phyloP scores from a whole-genome alignment of 2,888 invertebrate genomes.

The Pterostichus niger region DNA sequence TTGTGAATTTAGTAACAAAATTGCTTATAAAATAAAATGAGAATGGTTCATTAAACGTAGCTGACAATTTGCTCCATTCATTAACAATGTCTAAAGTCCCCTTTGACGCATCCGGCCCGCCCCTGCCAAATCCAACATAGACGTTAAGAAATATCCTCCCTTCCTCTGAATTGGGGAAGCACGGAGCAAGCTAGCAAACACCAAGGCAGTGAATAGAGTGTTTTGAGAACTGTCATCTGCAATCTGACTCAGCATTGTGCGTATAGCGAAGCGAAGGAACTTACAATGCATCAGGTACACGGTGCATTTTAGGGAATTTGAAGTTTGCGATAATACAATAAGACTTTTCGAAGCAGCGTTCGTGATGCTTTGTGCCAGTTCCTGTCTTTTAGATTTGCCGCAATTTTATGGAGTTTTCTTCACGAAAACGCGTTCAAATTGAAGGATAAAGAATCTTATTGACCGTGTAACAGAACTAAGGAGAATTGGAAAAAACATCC shows the following conservation, averaged over 20 bases:
- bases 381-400: constrained; percentile 7
- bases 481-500: not conserved
- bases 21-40: too few relatives aligned
- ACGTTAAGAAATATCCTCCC: constrained; percentile 27
- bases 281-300: not conserved
- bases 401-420: constrained; percentile 7
- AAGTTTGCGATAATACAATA: not conserved
- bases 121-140: constrained; percentile 17
- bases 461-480: not conserved
- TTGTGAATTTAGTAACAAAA: too few relatives aligned
- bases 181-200: not conserved
- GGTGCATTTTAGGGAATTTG: constrained; percentile 10
- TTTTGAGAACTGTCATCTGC: constrained; percentile 61
- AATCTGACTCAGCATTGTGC: constrained; percentile 38
- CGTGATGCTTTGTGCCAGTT: not conserved
- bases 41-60: not conserved
- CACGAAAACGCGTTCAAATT: not conserved
- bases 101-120: not conserved
- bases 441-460: not conserved
- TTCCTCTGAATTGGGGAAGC: not conserved
- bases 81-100: constrained; percentile 9
- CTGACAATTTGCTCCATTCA: not conserved
- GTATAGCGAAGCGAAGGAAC: not conserved
- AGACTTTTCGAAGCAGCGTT: too few relatives aligned
- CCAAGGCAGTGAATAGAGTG: constrained; percentile 20